Conservation (phyloP, 2,888 invertebrate species). For the Hirudinaria manillensis region DNA sequence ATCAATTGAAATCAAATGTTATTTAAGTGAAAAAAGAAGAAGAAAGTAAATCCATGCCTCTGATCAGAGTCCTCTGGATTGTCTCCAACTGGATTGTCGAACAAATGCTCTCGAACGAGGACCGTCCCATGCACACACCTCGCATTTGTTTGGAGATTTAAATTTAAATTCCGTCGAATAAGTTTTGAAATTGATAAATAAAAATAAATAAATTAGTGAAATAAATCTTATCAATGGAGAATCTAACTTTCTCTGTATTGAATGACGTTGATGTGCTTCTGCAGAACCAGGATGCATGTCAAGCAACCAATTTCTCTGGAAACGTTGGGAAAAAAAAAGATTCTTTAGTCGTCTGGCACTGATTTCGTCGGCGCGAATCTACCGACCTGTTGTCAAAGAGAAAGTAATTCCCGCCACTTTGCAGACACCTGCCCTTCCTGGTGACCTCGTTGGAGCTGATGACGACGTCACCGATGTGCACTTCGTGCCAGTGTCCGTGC, state of each 20-base stretch:
- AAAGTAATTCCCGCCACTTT: slow-evolving; percentile 30
- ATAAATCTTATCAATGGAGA: neutral
- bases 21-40: neutral
- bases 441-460: slow-evolving; percentile 23
- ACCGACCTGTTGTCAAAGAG: slow-evolving; percentile 35
- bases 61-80: slow-evolving; percentile 22
- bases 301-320: slow-evolving; percentile 34
- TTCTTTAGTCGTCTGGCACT: neutral
- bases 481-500: slow-evolving; percentile 34
- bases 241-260: slow-evolving; percentile 36
- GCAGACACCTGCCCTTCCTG: slow-evolving; percentile 35
- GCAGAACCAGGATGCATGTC: slow-evolving; percentile 28
- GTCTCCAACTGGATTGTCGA: slow-evolving; percentile 8
- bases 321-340: neutral
- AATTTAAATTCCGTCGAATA: neutral
- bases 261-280: slow-evolving; percentile 31
- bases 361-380: neutral
- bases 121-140: slow-evolving; percentile 28
- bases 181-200: neutral
- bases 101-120: slow-evolving; percentile 12
- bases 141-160: neutral
- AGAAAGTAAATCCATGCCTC: slow-evolving; percentile 8
- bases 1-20: neutral
- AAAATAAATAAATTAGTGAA: neutral
- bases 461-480: slow-evolving; percentile 30